A percentile compares a stretch with the other conserved stretches of the same genome.
These are phyloP conservation scores for Uloborus plumipes DNA, from an alignment of 2,888 invertebrate genomes.

Conservation along the genomic window DNA sequence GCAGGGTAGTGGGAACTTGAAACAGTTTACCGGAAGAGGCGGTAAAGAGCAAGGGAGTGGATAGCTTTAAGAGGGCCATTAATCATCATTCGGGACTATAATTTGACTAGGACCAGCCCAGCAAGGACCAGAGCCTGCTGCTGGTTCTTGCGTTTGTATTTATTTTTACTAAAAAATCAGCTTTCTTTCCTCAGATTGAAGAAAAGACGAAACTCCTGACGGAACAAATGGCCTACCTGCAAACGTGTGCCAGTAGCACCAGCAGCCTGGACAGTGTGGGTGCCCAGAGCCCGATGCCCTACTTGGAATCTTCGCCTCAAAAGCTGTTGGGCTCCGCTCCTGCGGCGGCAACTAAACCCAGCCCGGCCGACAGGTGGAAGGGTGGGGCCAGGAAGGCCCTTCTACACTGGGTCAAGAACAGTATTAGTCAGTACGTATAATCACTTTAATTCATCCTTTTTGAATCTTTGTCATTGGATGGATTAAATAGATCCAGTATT, in stretches of 20 bases:
- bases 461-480: not conserved
- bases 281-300: slow-evolving; percentile 55
- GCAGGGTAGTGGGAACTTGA: too few species aligned
- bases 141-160: too few species aligned
- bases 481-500: too few species aligned
- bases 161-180: too few species aligned
- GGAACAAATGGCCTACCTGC: slow-evolving; percentile 84
- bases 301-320: slow-evolving; percentile 25
- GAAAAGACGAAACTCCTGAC: slow-evolving; percentile 88
- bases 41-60: too few species aligned
- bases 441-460: not conserved
- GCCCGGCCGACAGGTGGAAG: slow-evolving; percentile 75
- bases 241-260: slow-evolving; percentile 85
- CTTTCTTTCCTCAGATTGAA: slow-evolving; percentile 81
- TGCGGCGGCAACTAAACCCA: slow-evolving; percentile 60
- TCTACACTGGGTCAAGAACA: slow-evolving; percentile 93
- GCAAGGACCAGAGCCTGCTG: too few species aligned
- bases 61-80: too few species aligned
- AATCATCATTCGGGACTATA: too few species aligned
- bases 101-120: too few species aligned
- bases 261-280: slow-evolving; percentile 72
- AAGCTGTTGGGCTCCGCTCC: slow-evolving; percentile 39
- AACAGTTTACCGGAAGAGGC: too few species aligned
- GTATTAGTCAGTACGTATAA: slow-evolving; percentile 76
- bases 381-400: slow-evolving; percentile 92